Evolutionary conservation across 2,888 invertebrate genomes (phyloP).

Genomic region (Oithona nana): DNA sequence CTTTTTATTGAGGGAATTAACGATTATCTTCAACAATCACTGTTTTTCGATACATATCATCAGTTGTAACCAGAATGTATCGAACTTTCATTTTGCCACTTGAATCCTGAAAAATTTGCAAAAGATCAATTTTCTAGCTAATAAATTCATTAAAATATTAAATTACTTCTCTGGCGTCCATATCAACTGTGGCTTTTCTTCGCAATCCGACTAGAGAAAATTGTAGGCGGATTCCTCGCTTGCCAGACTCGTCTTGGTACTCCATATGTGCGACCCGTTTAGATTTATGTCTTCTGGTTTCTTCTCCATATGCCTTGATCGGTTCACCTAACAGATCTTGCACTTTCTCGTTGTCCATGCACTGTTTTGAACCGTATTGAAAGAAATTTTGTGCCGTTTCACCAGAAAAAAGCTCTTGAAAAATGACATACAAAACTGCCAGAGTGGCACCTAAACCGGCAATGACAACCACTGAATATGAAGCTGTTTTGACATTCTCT

Average conservation of each 20-base stretch:
- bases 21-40: conserved; percentile 34
- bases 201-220: conserved; percentile 71
- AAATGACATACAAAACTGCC: conserved; percentile 60
- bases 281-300: conserved; percentile 56
- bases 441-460: conserved; percentile 61
- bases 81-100: conserved; percentile 56
- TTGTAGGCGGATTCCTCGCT: conserved; percentile 62
- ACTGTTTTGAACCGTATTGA: conserved; percentile 51
- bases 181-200: conserved; percentile 59
- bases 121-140: not conserved
- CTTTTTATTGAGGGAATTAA: no score
- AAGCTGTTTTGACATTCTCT: conserved; percentile 71
- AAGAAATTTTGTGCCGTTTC: conserved; percentile 68
- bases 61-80: conserved; percentile 61
- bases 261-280: conserved; percentile 57
- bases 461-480: conserved; percentile 62
- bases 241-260: conserved; percentile 48
- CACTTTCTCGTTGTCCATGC: conserved; percentile 38
- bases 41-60: conserved; percentile 50
- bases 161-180: conserved; percentile 63
- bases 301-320: conserved; percentile 73
- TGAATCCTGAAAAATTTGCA: conserved; percentile 39
- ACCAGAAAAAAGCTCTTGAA: conserved; percentile 30
- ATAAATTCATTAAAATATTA: conserved; percentile 20
- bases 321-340: conserved; percentile 70